These are phyloP conservation scores for Chlamydotis undulata DNA, from an alignment of 2,113 vertebrate species.

Conservation along the genomic window DNA sequence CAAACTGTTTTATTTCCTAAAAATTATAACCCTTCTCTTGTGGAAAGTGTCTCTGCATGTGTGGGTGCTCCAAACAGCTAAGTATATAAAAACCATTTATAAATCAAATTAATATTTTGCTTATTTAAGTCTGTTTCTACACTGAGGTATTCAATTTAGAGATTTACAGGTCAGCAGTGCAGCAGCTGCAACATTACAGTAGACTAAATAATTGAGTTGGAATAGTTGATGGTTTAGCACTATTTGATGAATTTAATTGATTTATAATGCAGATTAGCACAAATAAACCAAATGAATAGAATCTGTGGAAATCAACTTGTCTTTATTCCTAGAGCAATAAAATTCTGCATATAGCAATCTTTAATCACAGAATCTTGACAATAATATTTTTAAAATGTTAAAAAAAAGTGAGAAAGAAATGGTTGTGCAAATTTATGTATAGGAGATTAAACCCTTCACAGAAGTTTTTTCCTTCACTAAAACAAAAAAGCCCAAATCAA, in stretches of 20 bases:
- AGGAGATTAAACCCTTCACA: background rate
- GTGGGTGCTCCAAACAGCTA: background rate
- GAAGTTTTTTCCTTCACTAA: background rate
- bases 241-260: slow-evolving; percentile 7
- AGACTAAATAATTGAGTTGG: slow-evolving; percentile 19
- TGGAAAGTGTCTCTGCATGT: background rate
- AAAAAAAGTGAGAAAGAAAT: background rate
- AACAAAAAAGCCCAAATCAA: background rate
- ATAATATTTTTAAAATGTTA: background rate
- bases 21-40: background rate
- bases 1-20: background rate
- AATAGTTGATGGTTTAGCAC: background rate
- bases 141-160: background rate
- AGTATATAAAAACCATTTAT: background rate
- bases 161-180: background rate
- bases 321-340: background rate
- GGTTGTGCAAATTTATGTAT: background rate
- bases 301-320: background rate
- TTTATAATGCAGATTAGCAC: slow-evolving; percentile 5
- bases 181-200: background rate
- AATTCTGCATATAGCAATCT: background rate
- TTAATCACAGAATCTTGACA: background rate
- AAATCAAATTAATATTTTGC: background rate
- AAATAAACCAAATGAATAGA: slow-evolving; percentile 24
- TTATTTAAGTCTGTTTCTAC: background rate